A percentile compares a stretch with the other conserved stretches of the same genome.
These are phyloP conservation scores for Caenorhabditis drosophilae DNA, from an alignment of 2,888 invertebrate genomes.

Conservation along the genomic window DNA sequence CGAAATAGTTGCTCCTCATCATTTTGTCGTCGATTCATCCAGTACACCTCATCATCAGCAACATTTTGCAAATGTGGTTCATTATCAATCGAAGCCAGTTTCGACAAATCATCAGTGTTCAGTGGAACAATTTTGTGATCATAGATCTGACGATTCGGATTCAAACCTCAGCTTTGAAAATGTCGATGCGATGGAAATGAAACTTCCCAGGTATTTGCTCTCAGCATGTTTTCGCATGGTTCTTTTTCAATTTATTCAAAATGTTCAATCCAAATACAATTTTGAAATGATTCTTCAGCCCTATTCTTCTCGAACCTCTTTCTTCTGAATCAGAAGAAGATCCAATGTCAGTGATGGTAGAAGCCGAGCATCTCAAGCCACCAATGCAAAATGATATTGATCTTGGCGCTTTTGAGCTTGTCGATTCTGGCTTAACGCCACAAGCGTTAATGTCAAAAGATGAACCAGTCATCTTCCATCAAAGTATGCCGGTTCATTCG, in stretches of 20 bases:
- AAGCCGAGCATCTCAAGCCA: constrained; percentile 15
- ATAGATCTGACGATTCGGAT: too few species aligned
- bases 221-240: background rate
- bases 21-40: too few species aligned
- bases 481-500: constrained; percentile 67
- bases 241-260: background rate
- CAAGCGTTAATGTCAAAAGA: constrained; percentile 64
- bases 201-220: background rate
- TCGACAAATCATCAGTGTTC: too few species aligned
- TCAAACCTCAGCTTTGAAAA: too few species aligned
- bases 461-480: constrained; percentile 61
- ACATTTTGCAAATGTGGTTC: too few species aligned
- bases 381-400: constrained; percentile 58
- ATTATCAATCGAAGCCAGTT: too few species aligned
- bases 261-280: background rate
- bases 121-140: too few species aligned
- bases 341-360: constrained; percentile 41
- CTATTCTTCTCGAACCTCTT: constrained; percentile 38
- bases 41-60: too few species aligned
- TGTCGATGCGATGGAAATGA: too few species aligned
- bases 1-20: too few species aligned
- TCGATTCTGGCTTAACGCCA: constrained; percentile 60
- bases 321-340: constrained; percentile 52
- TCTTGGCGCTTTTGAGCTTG: constrained; percentile 66
- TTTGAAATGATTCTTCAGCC: constrained; percentile 36